Evolutionary conservation across 2,797 vertebrate genomes (phyloP).

Genomic region (Bovichtus variegatus): DNA sequence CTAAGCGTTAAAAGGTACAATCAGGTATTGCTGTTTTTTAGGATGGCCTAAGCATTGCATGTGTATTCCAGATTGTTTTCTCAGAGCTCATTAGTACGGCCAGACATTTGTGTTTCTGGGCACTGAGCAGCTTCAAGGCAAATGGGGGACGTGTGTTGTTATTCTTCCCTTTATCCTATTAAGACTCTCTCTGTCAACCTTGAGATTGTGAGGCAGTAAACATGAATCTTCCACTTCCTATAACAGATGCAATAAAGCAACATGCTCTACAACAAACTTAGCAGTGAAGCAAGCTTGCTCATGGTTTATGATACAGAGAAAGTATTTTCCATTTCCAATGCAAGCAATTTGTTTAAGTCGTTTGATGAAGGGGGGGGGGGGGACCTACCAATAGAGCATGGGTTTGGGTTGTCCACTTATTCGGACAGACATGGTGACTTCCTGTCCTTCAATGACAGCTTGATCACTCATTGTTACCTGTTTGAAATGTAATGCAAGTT

Average conservation of each 20-base stretch:
- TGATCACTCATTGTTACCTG: constrained; percentile 92
- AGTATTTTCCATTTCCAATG: not conserved
- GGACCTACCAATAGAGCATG: constrained; percentile 95
- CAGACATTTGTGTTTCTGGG: constrained; percentile 26
- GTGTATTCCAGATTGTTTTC: constrained; percentile 9
- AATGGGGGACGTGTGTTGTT: constrained; percentile 2
- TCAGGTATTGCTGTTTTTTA: not conserved
- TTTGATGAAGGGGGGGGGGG: constrained; percentile 30
- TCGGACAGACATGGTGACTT: constrained; percentile 92
- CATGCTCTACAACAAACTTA: constrained; percentile 18
- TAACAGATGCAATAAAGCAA: constrained; percentile 37
- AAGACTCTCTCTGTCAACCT: constrained; percentile 5
- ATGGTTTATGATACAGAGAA: not conserved
- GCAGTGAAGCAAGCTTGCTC: not conserved
- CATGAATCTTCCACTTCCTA: constrained; percentile 21
- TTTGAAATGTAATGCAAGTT: constrained; percentile 45
- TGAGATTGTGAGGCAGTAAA: constrained; percentile 21
- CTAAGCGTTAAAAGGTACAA: not conserved
- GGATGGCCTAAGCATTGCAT: not conserved
- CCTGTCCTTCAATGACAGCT: constrained; percentile 92
- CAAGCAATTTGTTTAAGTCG: constrained; percentile 10
- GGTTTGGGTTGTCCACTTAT: constrained; percentile 96
- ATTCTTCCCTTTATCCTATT: constrained; percentile 9
- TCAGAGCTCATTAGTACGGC: constrained; percentile 30
- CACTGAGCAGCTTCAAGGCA: constrained; percentile 2